Evolutionary conservation across 2,888 invertebrate species (phyloP).

Genomic region (Harpagoxenus sublaevis): DNA sequence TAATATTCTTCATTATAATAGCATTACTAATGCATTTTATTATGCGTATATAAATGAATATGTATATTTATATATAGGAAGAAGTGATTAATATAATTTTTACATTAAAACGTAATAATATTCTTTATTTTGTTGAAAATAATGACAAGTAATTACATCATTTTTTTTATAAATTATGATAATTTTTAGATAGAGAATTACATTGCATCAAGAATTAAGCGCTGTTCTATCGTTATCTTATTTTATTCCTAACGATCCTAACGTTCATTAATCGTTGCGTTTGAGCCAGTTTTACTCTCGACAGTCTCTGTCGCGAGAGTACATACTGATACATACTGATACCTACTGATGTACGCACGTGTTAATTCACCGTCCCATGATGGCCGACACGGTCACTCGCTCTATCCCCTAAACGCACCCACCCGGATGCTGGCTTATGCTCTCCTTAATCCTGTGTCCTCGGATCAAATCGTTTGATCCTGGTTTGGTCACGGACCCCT

Average conservation of each 20-base stretch:
- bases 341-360: slow-evolving; percentile 42
- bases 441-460: slow-evolving; percentile 49
- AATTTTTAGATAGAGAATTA: not conserved
- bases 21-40: not conserved
- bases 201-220: not conserved
- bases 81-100: not conserved
- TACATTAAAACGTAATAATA: not conserved
- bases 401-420: slow-evolving; percentile 43
- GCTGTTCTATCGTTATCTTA: not conserved
- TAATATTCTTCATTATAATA: not conserved
- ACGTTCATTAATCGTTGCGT: not conserved
- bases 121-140: not conserved
- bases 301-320: not conserved
- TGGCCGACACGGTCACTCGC: slow-evolving; percentile 45
- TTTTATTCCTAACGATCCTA: not conserved
- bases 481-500: slow-evolving; percentile 18
- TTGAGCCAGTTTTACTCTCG: not conserved
- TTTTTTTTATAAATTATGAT: not conserved
- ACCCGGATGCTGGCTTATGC: slow-evolving; percentile 20
- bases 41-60: not conserved
- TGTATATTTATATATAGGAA: no score
- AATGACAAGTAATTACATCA: not conserved
- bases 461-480: slow-evolving; percentile 52
- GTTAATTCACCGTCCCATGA: slow-evolving; percentile 46
- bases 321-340: slow-evolving; percentile 44